Base-by-base conservation (phyloP, 2,113 vertebrate genomes). In the Rhombomys opimus region DNA sequence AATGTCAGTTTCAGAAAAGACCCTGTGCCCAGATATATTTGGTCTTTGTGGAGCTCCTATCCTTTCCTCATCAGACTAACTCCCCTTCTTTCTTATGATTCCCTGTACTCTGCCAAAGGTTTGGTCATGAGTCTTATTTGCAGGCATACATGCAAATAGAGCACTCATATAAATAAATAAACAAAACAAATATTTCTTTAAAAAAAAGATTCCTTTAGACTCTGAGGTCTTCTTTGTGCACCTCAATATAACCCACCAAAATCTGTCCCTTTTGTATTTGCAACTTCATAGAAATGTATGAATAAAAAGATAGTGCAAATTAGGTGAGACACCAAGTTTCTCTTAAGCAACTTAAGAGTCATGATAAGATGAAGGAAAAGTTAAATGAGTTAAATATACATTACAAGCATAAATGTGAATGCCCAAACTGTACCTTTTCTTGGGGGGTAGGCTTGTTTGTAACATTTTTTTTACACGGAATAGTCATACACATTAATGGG, bases 331-430 rank as follows among this genome's bases (percentile, higher is more conserved):
- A 32, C 10, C 54, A 93, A 65, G 81, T 87, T n/a, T 65, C 25
- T 12, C 91, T 92, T 90, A 85, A 91, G 68, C 75, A 93, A 91
- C 68, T 84, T 61, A 81, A 72, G 91, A 95, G 77, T 94, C 89
- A 85, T 12, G 46, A 78, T 76, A 91, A 94, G 89, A 93, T 80
- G 89, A 61, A 81, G 68, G 87, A 61, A 87, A 95, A 54, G 50
- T 73, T 89, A 75, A 95, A 75, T 63, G 38, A 96, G 32, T 65
- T 87, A 61, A 80, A 95, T 94, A 90, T 90, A 32, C 22, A 80
- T 87, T 89, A 30, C 1, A 95, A n/a, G 65, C 22, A 59, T 82
- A 78, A 65, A 92, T 68, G 35, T 73, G 95, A 94, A 32, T 92
- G 25, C 11, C 57, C 73, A 94, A 97, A 77, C 52, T 77, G 0